These are phyloP conservation scores for Microtus oregoni DNA, from an alignment of 2,113 vertebrate species.

Conservation along the genomic window DNA sequence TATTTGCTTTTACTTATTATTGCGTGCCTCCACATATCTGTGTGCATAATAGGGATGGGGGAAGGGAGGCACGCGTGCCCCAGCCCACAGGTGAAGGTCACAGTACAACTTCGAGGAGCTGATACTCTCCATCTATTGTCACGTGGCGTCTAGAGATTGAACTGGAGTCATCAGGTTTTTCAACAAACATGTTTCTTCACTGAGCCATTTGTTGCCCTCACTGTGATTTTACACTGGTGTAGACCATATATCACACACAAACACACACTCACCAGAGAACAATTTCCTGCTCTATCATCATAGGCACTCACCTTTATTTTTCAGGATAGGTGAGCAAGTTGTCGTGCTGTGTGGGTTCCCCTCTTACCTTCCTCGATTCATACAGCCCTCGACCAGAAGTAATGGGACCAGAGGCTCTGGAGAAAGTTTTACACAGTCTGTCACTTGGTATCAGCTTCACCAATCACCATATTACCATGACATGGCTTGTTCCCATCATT, in stretches of 20 bases:
- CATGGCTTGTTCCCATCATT: background rate
- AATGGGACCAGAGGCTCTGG: background rate
- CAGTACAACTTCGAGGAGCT: background rate
- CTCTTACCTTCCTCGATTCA: background rate
- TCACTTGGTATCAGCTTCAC: background rate
- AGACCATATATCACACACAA: background rate
- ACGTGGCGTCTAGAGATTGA: background rate
- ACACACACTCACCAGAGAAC: background rate
- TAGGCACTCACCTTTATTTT: background rate
- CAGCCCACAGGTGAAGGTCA: background rate
- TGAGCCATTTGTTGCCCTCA: background rate
- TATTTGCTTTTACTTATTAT: background rate
- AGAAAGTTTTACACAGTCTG: background rate
- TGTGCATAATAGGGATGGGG: background rate
- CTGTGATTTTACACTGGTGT: background rate
- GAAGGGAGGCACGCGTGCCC: accelerated
- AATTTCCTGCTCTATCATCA: background rate
- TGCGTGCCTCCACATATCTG: background rate
- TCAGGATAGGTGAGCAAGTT: background rate
- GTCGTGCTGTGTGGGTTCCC: background rate
- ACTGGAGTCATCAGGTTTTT: background rate
- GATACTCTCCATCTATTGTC: background rate
- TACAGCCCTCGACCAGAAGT: background rate
- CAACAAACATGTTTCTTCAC: too few species aligned
- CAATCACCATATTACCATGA: background rate